Evolutionary conservation across 2,113 vertebrate species (phyloP).

Genomic region (Equus przewalskii): DNA sequence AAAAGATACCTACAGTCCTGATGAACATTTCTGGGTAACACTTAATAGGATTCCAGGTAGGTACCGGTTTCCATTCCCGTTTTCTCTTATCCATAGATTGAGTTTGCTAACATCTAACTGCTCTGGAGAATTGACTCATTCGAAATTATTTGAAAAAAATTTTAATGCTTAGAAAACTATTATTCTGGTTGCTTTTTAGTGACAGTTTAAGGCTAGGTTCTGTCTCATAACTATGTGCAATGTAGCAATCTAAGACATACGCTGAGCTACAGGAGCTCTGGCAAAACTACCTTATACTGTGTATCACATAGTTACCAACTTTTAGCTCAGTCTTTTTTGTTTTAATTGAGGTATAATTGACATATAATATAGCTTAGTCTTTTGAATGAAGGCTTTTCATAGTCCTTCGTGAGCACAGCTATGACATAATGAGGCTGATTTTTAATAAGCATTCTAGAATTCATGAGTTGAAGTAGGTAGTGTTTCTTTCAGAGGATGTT

Average conservation of each 20-base stretch:
- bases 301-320: not conserved
- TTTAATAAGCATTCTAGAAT: not conserved
- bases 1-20: constrained; percentile 87
- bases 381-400: not conserved
- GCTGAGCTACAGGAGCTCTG: too few species aligned
- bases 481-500: not conserved
- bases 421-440: not conserved
- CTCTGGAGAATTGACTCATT: not conserved
- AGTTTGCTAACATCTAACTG: not conserved
- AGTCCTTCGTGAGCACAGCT: not conserved
- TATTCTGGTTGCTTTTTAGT: not conserved
- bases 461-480: not conserved
- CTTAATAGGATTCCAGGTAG: constrained; percentile 87
- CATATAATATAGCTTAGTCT: not conserved
- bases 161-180: not conserved
- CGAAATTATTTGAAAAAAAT: not conserved
- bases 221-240: not conserved
- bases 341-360: not conserved
- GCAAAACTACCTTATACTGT: not conserved
- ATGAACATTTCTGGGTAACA: constrained; percentile 89
- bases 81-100: not conserved
- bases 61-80: not conserved
- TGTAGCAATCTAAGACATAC: not conserved
- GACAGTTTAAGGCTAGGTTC: not conserved
- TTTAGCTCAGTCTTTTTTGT: not conserved